Conservation (phyloP, 1,140 invertebrate species). For the Maniola jurtina region DNA sequence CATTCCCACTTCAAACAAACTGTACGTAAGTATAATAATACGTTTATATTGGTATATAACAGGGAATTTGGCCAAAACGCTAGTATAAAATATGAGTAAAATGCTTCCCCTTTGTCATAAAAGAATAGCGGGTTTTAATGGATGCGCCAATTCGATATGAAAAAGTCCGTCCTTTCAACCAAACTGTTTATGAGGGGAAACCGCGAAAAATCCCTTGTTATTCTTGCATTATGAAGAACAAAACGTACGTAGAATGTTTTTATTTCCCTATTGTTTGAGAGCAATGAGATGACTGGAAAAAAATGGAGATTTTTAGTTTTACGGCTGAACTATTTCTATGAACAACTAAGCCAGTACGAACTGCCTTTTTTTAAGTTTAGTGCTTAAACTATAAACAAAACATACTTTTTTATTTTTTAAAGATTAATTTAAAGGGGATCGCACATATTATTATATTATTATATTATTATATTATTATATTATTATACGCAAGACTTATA, state of each 20-base stretch:
- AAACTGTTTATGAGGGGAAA: conserved; percentile 58
- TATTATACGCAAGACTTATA: too few species aligned
- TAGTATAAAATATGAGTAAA: conserved; percentile 23
- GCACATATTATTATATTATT: too few species aligned
- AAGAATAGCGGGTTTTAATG: conserved; percentile 44
- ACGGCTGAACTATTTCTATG: background rate
- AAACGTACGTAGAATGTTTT: conserved; percentile 53
- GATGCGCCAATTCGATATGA: conserved; percentile 52
- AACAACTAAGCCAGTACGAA: background rate
- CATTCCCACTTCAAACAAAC: background rate
- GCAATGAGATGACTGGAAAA: conserved; percentile 36
- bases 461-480: too few species aligned
- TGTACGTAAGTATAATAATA: too few species aligned
- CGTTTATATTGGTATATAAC: too few species aligned
- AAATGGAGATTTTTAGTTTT: conserved; percentile 24
- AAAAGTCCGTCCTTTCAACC: conserved; percentile 48
- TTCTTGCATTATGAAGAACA: conserved; percentile 58
- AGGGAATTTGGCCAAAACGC: conserved; percentile 15
- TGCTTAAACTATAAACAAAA: too few species aligned
- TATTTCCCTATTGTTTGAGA: conserved; percentile 48
- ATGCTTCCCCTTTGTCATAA: conserved; percentile 25
- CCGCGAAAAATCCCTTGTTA: conserved; percentile 53
- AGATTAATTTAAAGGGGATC: too few species aligned
- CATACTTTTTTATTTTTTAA: too few species aligned
- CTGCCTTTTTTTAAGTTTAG: too few species aligned